These are phyloP conservation scores for Anadara kagoshimensis DNA, from an alignment of 1,140 invertebrate genomes.

Conservation along the genomic window DNA sequence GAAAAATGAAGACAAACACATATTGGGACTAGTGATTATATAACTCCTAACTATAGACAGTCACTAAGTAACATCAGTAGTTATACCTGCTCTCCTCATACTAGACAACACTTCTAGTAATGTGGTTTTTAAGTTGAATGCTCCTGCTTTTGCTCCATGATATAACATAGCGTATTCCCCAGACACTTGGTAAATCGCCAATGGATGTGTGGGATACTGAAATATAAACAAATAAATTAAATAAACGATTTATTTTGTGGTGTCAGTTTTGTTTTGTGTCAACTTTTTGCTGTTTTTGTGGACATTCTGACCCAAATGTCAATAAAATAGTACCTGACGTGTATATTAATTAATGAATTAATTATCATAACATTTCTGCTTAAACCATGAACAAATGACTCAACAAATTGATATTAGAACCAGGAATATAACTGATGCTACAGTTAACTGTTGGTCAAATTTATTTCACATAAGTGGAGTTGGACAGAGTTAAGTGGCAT, in stretches of 20 bases:
- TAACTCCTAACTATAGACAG: too few species aligned
- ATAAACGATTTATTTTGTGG: not conserved
- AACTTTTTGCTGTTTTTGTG: not conserved
- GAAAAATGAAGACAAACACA: too few species aligned
- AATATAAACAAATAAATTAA: slow-evolving; percentile 30
- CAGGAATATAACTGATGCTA: too few species aligned
- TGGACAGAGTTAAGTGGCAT: too few species aligned
- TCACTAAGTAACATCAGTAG: slow-evolving; percentile 75
- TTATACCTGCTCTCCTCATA: slow-evolving; percentile 84
- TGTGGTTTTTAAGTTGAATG: slow-evolving; percentile 84
- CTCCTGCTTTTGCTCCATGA: slow-evolving; percentile 82
- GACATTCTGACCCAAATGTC: not conserved
- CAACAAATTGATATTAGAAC: too few species aligned
- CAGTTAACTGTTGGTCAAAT: too few species aligned
- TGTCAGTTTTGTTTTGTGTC: not conserved
- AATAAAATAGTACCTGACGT: not conserved
- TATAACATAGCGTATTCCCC: slow-evolving; percentile 97
- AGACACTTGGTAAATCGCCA: slow-evolving; percentile 97
- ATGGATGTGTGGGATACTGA: slow-evolving; percentile 87
- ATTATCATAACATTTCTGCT: too few species aligned
- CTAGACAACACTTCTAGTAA: slow-evolving; percentile 88
- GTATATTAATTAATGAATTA: too few species aligned
- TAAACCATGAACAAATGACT: too few species aligned
- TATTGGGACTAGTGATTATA: too few species aligned
- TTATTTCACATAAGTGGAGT: too few species aligned